Base-by-base conservation (phyloP, 2,797 vertebrate genomes). In the Enteromius treurensis region DNA sequence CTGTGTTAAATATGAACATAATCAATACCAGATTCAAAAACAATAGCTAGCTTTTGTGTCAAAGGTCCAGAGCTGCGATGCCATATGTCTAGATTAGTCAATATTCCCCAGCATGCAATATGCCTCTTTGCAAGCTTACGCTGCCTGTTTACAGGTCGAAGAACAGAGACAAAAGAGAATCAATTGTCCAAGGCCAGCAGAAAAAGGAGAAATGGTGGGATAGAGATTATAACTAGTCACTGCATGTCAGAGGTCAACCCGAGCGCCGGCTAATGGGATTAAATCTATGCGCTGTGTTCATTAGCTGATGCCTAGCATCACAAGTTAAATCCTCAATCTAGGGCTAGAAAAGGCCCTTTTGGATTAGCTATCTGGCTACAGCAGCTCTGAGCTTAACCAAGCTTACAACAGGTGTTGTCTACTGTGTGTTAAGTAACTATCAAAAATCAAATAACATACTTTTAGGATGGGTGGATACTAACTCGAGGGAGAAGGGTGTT, bases 221-320 rank as follows among this genome's bases (percentile, higher is more conserved):
- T 51, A 70, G 87, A 87, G 90, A 90, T 91, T 87, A 88, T 83
- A 79, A 83, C 37, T 84, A 80, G 49, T 81, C 55, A 73, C 70
- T 80, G 86, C 80, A 90, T 90, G 87, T 88, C 81, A 86, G 65
- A 89, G 89, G 89, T 91, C 91, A 92, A 89, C 88, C 88, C 87
- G 84, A 82, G 69, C 85, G 76, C 80, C 80, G 83, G 87, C 88
- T 91, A 91, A 93, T 88, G 82, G 89, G 91, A 92, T 92, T 85
- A 90, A 90, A 90, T 45, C 82, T 88, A 87, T 89, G 89, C 81
- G 40, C 79, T 77, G 65, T 64, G 73, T 82, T 90, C 73, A 87
- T 87, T 82, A 90, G 85, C 47, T 45, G 76, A 69, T 37, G 70
- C 64, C 71, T 71, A 15, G 47, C 84, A 83, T 88, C 65, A 86